A percentile compares a stretch with the other conserved stretches of the same genome.
phyloP scores from a whole-genome alignment of 1,140 invertebrate genomes.

The Neodiprion fabricii region DNA sequence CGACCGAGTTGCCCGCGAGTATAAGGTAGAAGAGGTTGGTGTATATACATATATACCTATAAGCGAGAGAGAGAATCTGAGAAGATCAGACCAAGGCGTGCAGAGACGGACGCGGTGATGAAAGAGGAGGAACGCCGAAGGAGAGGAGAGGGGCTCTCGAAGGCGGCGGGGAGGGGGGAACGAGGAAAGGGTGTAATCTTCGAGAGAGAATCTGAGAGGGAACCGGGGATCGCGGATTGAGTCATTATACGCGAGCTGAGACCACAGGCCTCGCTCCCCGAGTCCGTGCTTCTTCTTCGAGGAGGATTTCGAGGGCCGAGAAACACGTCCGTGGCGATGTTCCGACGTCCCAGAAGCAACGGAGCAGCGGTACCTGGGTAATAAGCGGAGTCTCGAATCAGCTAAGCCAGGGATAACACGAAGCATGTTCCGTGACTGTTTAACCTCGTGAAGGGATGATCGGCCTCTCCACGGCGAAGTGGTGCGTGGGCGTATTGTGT shows the following conservation, averaged over 20 bases:
- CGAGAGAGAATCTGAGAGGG: constrained; percentile 2
- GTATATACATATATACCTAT: not conserved
- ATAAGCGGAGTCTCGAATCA: too few species aligned
- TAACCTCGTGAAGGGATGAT: not conserved
- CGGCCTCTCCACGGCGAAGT: too few species aligned
- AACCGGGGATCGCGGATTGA: constrained; percentile 60
- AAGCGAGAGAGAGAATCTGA: not conserved
- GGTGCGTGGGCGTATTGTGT: not conserved
- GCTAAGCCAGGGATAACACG: not conserved
- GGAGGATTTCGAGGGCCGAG: too few species aligned
- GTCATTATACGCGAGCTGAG: constrained; percentile 60
- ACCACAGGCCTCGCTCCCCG: constrained; percentile 58
- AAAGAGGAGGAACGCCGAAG: not conserved
- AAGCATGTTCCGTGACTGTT: not conserved
- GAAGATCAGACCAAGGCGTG: too few species aligned
- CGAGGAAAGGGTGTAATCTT: constrained; percentile 10
- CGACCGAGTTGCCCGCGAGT: constrained; percentile 34
- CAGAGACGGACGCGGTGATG: not conserved
- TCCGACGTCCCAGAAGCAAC: not conserved
- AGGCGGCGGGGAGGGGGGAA: not conserved
- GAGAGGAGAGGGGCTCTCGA: not conserved
- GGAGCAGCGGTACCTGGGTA: not conserved
- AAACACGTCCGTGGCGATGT: not conserved
- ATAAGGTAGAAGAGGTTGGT: not conserved
- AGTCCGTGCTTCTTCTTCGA: not conserved